phyloP scores from a whole-genome alignment of 1,140 invertebrate genomes.

The Leptoteleia sp. region DNA sequence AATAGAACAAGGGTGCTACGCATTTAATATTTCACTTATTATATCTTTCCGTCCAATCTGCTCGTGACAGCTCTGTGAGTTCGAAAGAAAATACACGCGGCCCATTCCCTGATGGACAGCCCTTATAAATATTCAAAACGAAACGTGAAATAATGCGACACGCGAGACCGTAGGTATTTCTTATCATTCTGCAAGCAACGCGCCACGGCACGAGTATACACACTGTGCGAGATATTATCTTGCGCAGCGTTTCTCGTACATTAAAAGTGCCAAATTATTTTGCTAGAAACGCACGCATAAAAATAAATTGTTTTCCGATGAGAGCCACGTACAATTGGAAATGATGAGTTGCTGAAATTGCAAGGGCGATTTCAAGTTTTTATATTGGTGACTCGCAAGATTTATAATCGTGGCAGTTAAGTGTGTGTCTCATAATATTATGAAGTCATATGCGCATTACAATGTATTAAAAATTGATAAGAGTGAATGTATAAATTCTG shows the following conservation, averaged over 20 bases:
- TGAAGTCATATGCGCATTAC: too few relatives aligned
- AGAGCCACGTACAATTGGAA: not conserved
- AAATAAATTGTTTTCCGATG: conserved; percentile 44
- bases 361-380: too few relatives aligned
- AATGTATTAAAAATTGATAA: too few relatives aligned
- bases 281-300: conserved; percentile 17
- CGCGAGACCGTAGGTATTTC: conserved; percentile 78
- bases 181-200: conserved; percentile 72
- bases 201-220: conserved; percentile 50
- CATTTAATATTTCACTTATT: conserved; percentile 79
- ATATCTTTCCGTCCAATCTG: conserved; percentile 77
- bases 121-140: conserved; percentile 80
- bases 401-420: too few relatives aligned
- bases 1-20: conserved; percentile 59
- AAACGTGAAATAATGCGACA: conserved; percentile 77
- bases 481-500: too few relatives aligned
- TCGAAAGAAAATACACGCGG: conserved; percentile 77
- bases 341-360: conserved; percentile 19
- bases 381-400: too few relatives aligned
- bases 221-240: conserved; percentile 65
- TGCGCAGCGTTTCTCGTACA: conserved; percentile 59
- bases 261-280: conserved; percentile 44
- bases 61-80: conserved; percentile 75
- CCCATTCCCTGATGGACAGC: conserved; percentile 73
- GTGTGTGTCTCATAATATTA: too few relatives aligned